Evolutionary conservation across 1,140 invertebrate genomes (phyloP).

Genomic region (Panulirus ornatus): DNA sequence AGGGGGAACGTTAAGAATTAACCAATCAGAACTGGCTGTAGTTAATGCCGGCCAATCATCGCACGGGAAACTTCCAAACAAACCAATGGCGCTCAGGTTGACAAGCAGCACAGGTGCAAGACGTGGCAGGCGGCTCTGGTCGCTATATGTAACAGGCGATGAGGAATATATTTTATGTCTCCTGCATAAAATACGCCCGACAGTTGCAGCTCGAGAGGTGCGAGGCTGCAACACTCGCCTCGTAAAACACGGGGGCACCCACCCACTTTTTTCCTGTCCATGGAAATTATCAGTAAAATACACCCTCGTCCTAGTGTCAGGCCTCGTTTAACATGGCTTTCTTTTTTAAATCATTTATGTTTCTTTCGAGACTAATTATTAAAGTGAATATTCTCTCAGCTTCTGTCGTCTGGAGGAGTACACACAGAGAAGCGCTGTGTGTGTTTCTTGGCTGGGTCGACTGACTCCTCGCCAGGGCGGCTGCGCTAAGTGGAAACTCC

Average conservation of each 20-base stretch:
- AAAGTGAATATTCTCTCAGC: neutral
- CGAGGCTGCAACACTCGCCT: constrained; percentile 37
- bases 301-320: neutral
- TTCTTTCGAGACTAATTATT: neutral
- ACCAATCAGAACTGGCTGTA: constrained; percentile 32
- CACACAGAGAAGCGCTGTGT: neutral
- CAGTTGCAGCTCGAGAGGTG: constrained; percentile 64
- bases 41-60: constrained; percentile 23
- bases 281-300: constrained; percentile 15
- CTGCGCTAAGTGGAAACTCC: constrained; percentile 46
- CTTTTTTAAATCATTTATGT: neutral
- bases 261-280: neutral
- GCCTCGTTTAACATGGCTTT: neutral
- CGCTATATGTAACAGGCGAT: constrained; percentile 66
- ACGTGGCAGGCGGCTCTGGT: constrained; percentile 51
- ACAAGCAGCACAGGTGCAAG: constrained; percentile 51
- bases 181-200: constrained; percentile 69
- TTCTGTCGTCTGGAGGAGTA: neutral
- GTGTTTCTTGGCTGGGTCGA: constrained; percentile 34
- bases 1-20: constrained; percentile 56
- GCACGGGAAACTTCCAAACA: constrained; percentile 25
- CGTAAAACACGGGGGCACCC: constrained; percentile 6
- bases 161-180: constrained; percentile 69
- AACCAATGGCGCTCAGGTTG: constrained; percentile 36
- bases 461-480: too few species aligned